Evolutionary conservation across 2,113 vertebrate species (phyloP).

Genomic region (Otis tarda): DNA sequence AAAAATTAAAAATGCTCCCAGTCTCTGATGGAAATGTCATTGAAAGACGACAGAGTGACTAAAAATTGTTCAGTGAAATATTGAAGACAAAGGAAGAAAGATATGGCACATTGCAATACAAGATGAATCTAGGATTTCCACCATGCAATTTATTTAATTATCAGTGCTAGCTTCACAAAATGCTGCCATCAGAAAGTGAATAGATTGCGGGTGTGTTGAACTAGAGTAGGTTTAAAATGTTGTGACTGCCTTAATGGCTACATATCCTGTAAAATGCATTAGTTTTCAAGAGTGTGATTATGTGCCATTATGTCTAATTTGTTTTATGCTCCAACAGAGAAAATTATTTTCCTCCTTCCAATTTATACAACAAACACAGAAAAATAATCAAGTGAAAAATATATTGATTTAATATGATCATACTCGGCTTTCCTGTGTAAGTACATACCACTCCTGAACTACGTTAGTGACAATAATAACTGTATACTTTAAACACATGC

Average conservation of each 20-base stretch:
- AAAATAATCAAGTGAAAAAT: conserved; percentile 66
- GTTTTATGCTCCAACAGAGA: conserved; percentile 71
- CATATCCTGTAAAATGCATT: conserved; percentile 63
- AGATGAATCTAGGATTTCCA: conserved; percentile 48
- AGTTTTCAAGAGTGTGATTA: conserved; percentile 71
- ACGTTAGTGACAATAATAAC: conserved; percentile 22
- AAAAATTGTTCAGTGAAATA: conserved; percentile 28
- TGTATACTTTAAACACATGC: background rate
- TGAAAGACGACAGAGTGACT: background rate
- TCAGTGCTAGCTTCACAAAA: conserved; percentile 41
- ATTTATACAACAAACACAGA: conserved; percentile 71
- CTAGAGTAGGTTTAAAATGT: conserved; percentile 63
- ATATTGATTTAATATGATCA: conserved; percentile 68
- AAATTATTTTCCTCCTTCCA: conserved; percentile 73
- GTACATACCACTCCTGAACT: conserved; percentile 21
- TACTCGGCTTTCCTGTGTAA: conserved; percentile 4
- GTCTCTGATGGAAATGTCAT: background rate
- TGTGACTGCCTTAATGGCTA: conserved; percentile 66
- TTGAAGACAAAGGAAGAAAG: conserved; percentile 6
- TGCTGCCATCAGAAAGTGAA: conserved; percentile 33
- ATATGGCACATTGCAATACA: background rate
- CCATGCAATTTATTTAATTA: conserved; percentile 62
- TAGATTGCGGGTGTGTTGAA: conserved; percentile 6
- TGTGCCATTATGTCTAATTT: conserved; percentile 76
- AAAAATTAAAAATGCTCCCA: background rate